phyloP scores from a whole-genome alignment of 2,797 vertebrate species.

The Siniperca obscura region DNA sequence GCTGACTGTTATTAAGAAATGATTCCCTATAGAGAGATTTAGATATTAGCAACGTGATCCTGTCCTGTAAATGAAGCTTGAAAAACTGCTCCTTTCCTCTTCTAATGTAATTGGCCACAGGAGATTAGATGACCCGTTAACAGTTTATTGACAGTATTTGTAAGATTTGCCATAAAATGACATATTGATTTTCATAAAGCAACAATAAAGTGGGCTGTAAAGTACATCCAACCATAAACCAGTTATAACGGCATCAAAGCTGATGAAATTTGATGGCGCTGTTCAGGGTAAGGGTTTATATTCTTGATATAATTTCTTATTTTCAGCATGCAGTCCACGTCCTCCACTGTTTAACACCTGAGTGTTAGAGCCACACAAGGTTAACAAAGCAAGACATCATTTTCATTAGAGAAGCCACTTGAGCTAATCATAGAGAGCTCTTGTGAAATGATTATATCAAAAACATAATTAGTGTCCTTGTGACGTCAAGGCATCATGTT shows the following conservation, averaged over 20 bases:
- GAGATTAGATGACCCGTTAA: constrained; percentile 66
- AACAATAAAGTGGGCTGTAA: constrained; percentile 65
- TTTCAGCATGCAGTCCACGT: constrained; percentile 54
- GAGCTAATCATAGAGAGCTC: constrained; percentile 75
- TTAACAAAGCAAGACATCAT: constrained; percentile 81
- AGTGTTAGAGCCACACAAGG: constrained; percentile 70
- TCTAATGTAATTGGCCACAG: constrained; percentile 59
- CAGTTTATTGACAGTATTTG: constrained; percentile 71
- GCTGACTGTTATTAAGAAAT: constrained; percentile 47
- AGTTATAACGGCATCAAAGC: constrained; percentile 37
- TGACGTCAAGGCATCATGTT: constrained; percentile 66
- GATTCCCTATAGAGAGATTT: constrained; percentile 57
- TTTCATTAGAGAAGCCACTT: constrained; percentile 78
- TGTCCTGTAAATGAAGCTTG: constrained; percentile 68
- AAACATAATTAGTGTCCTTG: constrained; percentile 74
- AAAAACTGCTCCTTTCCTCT: constrained; percentile 64
- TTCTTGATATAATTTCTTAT: constrained; percentile 39
- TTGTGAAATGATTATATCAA: constrained; percentile 77
- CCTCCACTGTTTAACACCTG: constrained; percentile 67
- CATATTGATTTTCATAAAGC: constrained; percentile 77
- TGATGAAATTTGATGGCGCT: constrained; percentile 57
- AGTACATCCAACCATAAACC: constrained; percentile 53
- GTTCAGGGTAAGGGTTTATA: constrained; percentile 42
- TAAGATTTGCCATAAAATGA: constrained; percentile 69
- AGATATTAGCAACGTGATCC: constrained; percentile 52